Conservation (phyloP, 2,797 vertebrate species). For the Takifugu ocellatus region DNA sequence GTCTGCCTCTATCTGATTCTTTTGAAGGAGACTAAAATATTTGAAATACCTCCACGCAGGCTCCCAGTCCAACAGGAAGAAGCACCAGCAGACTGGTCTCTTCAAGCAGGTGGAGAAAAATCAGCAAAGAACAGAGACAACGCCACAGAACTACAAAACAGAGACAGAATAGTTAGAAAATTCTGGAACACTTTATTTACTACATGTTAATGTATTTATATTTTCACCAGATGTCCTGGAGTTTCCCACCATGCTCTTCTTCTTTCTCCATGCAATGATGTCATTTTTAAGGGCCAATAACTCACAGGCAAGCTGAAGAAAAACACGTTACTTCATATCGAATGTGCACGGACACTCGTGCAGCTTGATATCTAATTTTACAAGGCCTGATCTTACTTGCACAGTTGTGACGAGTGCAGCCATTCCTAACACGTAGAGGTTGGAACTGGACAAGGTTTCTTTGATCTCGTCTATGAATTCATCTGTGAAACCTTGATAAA, state of each 20-base stretch:
- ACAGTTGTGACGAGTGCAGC: constrained; percentile 90
- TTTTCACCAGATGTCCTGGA: constrained; percentile 88
- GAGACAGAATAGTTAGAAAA: neutral
- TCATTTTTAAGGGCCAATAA: constrained; percentile 96
- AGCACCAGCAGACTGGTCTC: constrained; percentile 92
- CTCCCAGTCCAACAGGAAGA: constrained; percentile 87
- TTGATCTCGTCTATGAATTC: constrained; percentile 94
- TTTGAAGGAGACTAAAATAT: no score
- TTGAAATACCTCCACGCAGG: constrained; percentile 85
- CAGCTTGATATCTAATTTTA: neutral
- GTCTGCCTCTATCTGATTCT: neutral
- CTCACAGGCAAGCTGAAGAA: constrained; percentile 90
- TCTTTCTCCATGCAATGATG: constrained; percentile 91
- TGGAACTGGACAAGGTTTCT: constrained; percentile 89
- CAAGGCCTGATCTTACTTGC: constrained; percentile 79
- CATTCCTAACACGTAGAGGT: constrained; percentile 87
- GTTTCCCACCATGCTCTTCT: constrained; percentile 90
- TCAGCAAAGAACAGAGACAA: constrained; percentile 88
- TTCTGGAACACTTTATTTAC: no score
- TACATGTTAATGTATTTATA: neutral
- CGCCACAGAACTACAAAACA: constrained; percentile 85
- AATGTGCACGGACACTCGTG: neutral
- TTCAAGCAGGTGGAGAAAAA: constrained; percentile 92
- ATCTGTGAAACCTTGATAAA: constrained; percentile 87
- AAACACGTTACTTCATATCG: neutral